Evolutionary conservation across 2,888 invertebrate genomes (phyloP).

Genomic region (Drymonia ruficornis): DNA sequence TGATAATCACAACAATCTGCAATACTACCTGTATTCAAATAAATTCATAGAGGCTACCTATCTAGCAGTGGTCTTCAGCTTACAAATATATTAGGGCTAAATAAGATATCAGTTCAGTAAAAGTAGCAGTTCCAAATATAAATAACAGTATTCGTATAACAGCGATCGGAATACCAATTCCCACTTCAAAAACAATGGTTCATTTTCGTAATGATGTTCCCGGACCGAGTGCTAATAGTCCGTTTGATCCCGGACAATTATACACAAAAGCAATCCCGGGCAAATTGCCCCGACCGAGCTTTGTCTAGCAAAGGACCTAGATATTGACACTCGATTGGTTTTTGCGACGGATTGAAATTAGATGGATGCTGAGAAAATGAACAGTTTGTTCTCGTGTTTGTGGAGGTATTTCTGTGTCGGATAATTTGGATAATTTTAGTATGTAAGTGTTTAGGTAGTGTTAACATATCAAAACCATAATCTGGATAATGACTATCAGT

Average conservation of each 20-base stretch:
- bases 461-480: too few relatives aligned
- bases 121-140: background rate
- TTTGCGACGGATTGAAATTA: background rate
- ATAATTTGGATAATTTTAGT: too few relatives aligned
- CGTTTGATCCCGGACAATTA: conserved; percentile 14
- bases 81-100: background rate
- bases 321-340: conserved; percentile 5
- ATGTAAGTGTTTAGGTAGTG: too few relatives aligned
- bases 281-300: background rate
- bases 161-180: background rate
- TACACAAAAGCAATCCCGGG: conserved; percentile 12
- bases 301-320: background rate
- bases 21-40: too few relatives aligned
- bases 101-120: background rate
- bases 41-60: too few relatives aligned
- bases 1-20: too few relatives aligned
- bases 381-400: background rate
- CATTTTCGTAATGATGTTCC: conserved; percentile 18
- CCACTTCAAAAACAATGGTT: conserved; percentile 12
- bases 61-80: too few relatives aligned
- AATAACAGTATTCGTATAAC: background rate
- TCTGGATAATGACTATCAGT: too few relatives aligned
- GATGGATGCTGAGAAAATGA: background rate
- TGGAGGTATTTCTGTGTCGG: background rate
- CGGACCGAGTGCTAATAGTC: conserved; percentile 13